phyloP scores from a whole-genome alignment of 2,797 vertebrate species.

The Cephalopachus bancanus region DNA sequence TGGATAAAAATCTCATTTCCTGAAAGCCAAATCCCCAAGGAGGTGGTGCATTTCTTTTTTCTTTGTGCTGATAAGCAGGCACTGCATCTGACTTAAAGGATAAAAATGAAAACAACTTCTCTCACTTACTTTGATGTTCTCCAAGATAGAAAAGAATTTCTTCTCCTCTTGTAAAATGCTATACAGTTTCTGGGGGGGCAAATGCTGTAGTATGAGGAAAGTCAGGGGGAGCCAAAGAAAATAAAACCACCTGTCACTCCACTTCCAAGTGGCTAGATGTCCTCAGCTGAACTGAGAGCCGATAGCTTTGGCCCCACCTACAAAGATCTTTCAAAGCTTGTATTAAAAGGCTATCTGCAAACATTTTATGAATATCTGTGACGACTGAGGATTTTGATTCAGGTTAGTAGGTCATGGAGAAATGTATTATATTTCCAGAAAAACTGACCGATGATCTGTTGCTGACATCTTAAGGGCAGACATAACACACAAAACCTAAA shows the following conservation, averaged over 20 bases:
- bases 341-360: neutral
- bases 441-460: neutral
- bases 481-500: neutral
- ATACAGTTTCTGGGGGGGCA: slow-evolving; percentile 33
- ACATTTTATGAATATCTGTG: neutral
- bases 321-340: neutral
- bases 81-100: slow-evolving; percentile 79
- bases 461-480: neutral
- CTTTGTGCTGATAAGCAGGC: slow-evolving; percentile 79
- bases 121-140: slow-evolving; percentile 85
- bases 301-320: neutral
- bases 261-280: neutral
- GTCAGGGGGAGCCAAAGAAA: slow-evolving; percentile 34
- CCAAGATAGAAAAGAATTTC: slow-evolving; percentile 77
- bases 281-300: neutral
- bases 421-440: neutral
- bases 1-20: slow-evolving; percentile 85
- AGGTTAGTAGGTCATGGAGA: neutral
- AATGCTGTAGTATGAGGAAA: slow-evolving; percentile 4
- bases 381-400: neutral
- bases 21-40: slow-evolving; percentile 80
- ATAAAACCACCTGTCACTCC: slow-evolving; percentile 51
- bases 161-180: slow-evolving; percentile 57
- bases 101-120: slow-evolving; percentile 83
- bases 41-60: slow-evolving; percentile 76